Evolutionary conservation across 2,888 invertebrate genomes (phyloP).

Genomic region (Vanessa cardui): DNA sequence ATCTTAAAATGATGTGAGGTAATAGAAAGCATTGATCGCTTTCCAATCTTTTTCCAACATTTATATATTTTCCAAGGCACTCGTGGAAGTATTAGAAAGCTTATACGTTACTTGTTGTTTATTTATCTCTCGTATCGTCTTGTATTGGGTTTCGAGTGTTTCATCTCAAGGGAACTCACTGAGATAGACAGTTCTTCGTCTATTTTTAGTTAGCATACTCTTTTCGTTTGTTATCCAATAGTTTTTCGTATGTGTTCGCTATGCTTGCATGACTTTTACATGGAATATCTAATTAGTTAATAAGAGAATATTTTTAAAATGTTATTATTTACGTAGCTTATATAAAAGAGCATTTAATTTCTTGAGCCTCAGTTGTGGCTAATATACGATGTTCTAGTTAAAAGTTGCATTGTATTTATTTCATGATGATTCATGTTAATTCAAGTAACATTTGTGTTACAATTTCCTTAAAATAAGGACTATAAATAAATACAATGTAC

Average conservation of each 20-base stretch:
- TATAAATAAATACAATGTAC: not conserved
- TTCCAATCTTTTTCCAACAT: slow-evolving; percentile 17
- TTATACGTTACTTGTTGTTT: slow-evolving; percentile 30
- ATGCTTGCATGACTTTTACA: no score
- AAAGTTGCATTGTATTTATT: no score
- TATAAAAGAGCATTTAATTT: no score
- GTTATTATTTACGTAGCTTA: no score
- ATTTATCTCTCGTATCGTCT: slow-evolving; percentile 32
- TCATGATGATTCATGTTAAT: no score
- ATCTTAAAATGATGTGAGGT: not conserved
- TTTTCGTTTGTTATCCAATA: not conserved
- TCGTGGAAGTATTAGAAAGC: slow-evolving; percentile 26
- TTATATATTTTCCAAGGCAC: slow-evolving; percentile 23
- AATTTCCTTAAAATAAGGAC: no score
- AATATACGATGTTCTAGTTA: no score
- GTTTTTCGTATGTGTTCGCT: not conserved
- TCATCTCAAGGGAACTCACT: slow-evolving; percentile 12
- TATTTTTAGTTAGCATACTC: not conserved
- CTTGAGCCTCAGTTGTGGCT: no score
- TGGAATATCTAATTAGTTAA: no score
- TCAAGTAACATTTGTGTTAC: no score
- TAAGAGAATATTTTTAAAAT: no score
- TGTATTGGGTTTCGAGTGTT: slow-evolving; percentile 30
- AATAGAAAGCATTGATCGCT: not conserved
- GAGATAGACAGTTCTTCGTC: slow-evolving; percentile 5